Base-by-base conservation (phyloP, 2,888 invertebrate species). In the Andricus curvator region DNA sequence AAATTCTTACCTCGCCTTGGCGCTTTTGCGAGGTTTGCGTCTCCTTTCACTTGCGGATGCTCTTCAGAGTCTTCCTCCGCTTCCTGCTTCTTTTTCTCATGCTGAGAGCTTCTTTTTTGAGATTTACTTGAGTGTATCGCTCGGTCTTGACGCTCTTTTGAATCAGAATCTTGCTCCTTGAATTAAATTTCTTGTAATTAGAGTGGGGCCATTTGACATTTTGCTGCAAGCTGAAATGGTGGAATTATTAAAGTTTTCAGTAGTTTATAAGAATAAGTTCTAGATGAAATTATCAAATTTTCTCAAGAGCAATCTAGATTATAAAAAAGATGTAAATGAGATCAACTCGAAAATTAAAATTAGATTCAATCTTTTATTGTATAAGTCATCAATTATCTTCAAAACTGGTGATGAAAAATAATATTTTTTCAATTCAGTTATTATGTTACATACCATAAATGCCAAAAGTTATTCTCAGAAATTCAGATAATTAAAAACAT, bases 101-200 rank as follows among this genome's bases (percentile, higher is more conserved):
- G 60, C 78, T 70, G 37, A 70, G 44, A 29, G 60, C 70, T 78
- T 79, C 81, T 85, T 84, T 85, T 83, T 85, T 83, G 80, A 83
- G 56, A 74, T 56, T 33, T 22, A 41, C 41, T 67, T 41, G 20
- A 67, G 37, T 74, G 78, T 37, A 64, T 74, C 74, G 56, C 37
- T 74, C 74, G n/a, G n/a, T 74, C 29, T 51, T 56, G 74, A 74
- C 74, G 29, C 74, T 74, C 74, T 74, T 74, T n/a, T 15, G 20
- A 22, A 33, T 51, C 33, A n/a, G 8, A 74, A 74, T 33, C 17
- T 29, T 17, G 13, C 44, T 48, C 65, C 17, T 17, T 4, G 13
- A 13, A 60, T 51, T 33, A 20, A 22, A 13, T 60, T 77, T 64
- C n/a, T 77, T 77, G 64, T 29, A 64, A 64, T 64, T 29, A 17